Evolutionary conservation across 1,140 invertebrate species (phyloP).

Genomic region (Drosophila novamexicana): DNA sequence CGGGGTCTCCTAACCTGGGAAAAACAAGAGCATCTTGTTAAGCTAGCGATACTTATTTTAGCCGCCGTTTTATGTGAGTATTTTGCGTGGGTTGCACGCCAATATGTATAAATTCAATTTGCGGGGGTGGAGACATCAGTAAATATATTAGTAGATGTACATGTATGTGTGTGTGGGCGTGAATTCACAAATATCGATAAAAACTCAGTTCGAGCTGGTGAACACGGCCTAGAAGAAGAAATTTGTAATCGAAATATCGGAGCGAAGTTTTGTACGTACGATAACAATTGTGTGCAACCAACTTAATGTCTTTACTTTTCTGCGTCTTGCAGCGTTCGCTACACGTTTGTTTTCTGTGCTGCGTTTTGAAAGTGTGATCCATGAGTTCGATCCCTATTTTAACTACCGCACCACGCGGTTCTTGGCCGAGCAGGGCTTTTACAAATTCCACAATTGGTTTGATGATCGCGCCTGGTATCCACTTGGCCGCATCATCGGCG

Average conservation of each 20-base stretch:
- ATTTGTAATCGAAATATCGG: slow-evolving; percentile 11
- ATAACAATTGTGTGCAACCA: slow-evolving; percentile 13
- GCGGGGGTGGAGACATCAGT: slow-evolving; percentile 5
- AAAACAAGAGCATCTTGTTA: slow-evolving; percentile 97
- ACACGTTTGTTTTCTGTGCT: slow-evolving; percentile 98
- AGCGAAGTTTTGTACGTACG: background rate
- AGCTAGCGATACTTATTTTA: slow-evolving; percentile 95
- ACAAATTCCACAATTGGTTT: slow-evolving; percentile 99
- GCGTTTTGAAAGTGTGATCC: slow-evolving; percentile 98
- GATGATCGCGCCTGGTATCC: slow-evolving; percentile 99
- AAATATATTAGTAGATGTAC: slow-evolving; percentile 6
- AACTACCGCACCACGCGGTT: slow-evolving; percentile 98
- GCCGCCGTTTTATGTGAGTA: slow-evolving; percentile 97
- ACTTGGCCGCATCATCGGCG: slow-evolving; percentile 97
- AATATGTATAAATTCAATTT: slow-evolving; percentile 12
- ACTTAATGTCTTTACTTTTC: slow-evolving; percentile 50
- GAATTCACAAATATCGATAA: slow-evolving; percentile 20
- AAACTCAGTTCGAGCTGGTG: background rate
- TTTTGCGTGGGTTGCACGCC: slow-evolving; percentile 7
- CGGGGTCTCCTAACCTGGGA: slow-evolving; percentile 85
- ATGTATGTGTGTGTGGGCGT: slow-evolving; percentile 11
- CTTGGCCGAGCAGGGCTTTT: slow-evolving; percentile 98
- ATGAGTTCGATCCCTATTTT: slow-evolving; percentile 99
- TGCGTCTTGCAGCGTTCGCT: slow-evolving; percentile 92
- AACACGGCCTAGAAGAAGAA: background rate